Base-by-base conservation (phyloP, 2,888 invertebrate species). In the Lottia scabra region DNA sequence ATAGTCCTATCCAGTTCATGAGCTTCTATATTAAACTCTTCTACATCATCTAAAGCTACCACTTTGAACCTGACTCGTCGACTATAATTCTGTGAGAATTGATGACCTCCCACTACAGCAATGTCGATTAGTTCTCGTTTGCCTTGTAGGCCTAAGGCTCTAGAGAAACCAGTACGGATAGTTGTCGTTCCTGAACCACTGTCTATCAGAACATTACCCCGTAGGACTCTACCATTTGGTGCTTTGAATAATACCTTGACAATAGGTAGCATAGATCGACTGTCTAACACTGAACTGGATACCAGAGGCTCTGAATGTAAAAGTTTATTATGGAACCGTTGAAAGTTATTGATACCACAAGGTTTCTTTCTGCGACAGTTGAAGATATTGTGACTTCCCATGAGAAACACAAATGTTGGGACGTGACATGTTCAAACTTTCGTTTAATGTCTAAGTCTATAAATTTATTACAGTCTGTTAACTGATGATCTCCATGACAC, bases 401-500 rank as follows among this genome's bases (percentile, higher is more conserved):
- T 10, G 68, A n/a, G 30, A 72, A 72, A 26, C 72, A 72, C 1
- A 68, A 56, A 15, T 65, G 45, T 15, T 68, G 38, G 2, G 15
- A 15, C 62, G 63, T 23, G 46, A 68, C 19, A 27, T 30, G 38
- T 6, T 48, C 44, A 13, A 68, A 64, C 48, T 45, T 27, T 1
- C 26, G 38, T 23, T 23, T 56, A 56, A 56, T 56, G 19, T 56
- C 13, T 19, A 44, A 45, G 43, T 30, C 1, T 66, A 8, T 44
- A 43, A 66, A 66, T 15, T 19, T 30, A 23, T 38, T 3, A 44
- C 45, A 66, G n/a, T 66, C 23, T n/a, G 19, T 19, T 19, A 66
- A 26, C 23, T n/a, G 27, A 23, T 66, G 43, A 26, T n/a, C n/a
- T 23, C 19, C 66, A 15, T 45, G 38, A 66, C 66, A 66, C 66